Conservation (phyloP, 2,113 vertebrate genomes). For the Osmerus mordax region DNA sequence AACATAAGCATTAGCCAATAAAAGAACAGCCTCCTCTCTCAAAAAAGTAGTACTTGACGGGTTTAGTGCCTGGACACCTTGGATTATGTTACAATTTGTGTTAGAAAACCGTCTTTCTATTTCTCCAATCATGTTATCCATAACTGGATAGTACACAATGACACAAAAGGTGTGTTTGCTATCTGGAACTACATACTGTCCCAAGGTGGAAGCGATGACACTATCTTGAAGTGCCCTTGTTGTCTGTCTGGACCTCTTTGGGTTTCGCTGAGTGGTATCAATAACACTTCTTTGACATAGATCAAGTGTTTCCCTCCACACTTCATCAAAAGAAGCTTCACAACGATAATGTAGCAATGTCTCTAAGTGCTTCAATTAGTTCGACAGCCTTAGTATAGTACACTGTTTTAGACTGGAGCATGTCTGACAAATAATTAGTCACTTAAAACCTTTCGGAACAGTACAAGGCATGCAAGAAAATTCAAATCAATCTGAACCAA, state of each 20-base stretch:
- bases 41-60: conserved; percentile 14
- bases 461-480: not conserved
- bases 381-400: not conserved
- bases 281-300: too few relatives aligned
- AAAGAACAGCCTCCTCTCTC: conserved; percentile 14
- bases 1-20: conserved; percentile 20
- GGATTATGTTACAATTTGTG: conserved; percentile 22
- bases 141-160: conserved; percentile 24
- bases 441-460: conserved; percentile 1
- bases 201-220: conserved; percentile 6
- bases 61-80: conserved; percentile 27
- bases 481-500: conserved; percentile 18
- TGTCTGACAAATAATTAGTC: conserved; percentile 11
- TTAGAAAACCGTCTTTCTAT: conserved; percentile 26
- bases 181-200: conserved; percentile 18
- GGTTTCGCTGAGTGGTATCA: too few relatives aligned
- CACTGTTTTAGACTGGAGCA: conserved; percentile 19
- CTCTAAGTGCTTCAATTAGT: conserved; percentile 14
- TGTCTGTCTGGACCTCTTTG: conserved; percentile 20
- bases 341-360: conserved; percentile 17
- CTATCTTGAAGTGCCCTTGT: conserved; percentile 13
- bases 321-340: conserved; percentile 21
- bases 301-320: conserved; percentile 9
- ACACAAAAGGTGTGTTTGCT: conserved; percentile 4
- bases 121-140: conserved; percentile 22